Base-by-base conservation (phyloP, 2,797 vertebrate genomes). In the Limnodromus scolopaceus region DNA sequence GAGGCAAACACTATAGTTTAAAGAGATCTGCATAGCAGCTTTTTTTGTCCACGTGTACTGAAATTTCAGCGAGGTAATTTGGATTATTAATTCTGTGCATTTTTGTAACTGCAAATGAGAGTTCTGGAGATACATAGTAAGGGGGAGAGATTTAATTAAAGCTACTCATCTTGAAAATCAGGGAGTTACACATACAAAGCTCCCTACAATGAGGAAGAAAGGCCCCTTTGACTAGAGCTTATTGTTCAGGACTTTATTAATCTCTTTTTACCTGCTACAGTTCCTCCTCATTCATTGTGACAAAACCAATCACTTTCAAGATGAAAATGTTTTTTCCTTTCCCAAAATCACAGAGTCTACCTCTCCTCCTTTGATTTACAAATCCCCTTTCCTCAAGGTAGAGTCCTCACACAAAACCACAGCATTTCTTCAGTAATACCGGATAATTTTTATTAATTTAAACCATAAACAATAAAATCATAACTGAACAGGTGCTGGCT, bases 61-160 rank as follows among this genome's bases (percentile, higher is more conserved):
- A 86, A 82, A 88, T 55, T 74, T 32, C 74, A 75, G 23, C 8
- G 74, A 87, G 36, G 13, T 38, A 85, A 91, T 89, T 57, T 79
- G 7, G 23, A 54, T 77, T 49, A 68, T 34, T 41, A 87, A 70
- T 83, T 81, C 48, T 60, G 11, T 61, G 28, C n/a, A 66, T 46
- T 32, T 88, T 80, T 83, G 18, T 64, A 77, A 25, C 63, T 75
- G 75, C 28, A 83, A 53, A 19, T 43, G 63, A 75, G 69, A 69
- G 25, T 65, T 91, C 55, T 86, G 70, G n/a, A 76, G 43, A 88
- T 25, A 60, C 20, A 38, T 0, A 60, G 34, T 15, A 78, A 84
- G 43, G 18, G 14, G 25, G 6, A 65, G 46, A 72, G 32, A 85
- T 83, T 92, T 93, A 94, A 85, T 96, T 87, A 86, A 91, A 93